These are phyloP conservation scores for Onychomys torridus DNA, from an alignment of 2,797 vertebrate species.

Conservation along the genomic window DNA sequence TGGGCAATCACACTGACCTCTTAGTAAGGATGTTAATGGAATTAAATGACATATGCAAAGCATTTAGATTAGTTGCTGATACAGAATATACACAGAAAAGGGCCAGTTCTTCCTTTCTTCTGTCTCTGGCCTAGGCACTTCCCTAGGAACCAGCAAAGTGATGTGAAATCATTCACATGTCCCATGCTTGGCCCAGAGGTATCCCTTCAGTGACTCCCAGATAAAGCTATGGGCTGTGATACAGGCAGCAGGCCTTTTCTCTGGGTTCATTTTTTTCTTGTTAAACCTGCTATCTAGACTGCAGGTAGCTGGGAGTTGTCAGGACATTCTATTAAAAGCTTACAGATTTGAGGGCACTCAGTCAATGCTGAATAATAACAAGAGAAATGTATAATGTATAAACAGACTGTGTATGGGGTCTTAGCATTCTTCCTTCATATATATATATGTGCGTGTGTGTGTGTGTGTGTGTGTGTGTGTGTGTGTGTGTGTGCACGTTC, in stretches of 20 bases:
- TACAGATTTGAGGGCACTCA: conserved; percentile 56
- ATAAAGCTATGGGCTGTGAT: neutral
- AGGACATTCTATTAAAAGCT: conserved; percentile 60
- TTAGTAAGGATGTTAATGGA: neutral
- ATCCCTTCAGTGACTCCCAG: neutral
- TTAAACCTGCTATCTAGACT: neutral
- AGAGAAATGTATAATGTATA: conserved; percentile 74
- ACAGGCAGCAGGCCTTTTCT: neutral
- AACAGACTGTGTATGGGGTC: conserved; percentile 66
- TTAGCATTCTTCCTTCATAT: conserved; percentile 53
- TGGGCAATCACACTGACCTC: neutral
- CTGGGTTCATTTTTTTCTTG: neutral
- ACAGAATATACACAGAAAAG: neutral
- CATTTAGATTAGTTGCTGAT: neutral
- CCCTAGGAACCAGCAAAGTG: neutral
- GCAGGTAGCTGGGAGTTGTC: conserved; percentile 46
- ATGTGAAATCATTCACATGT: neutral
- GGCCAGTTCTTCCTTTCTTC: neutral
- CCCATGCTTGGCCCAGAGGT: neutral
- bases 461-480: no score
- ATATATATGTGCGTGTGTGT: no score
- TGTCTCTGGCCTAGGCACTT: neutral
- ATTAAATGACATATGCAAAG: neutral
- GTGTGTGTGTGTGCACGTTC: no score
- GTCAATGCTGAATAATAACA: conserved; percentile 73